phyloP scores from a whole-genome alignment of 1,140 invertebrate genomes.

The Amyelois transitella region DNA sequence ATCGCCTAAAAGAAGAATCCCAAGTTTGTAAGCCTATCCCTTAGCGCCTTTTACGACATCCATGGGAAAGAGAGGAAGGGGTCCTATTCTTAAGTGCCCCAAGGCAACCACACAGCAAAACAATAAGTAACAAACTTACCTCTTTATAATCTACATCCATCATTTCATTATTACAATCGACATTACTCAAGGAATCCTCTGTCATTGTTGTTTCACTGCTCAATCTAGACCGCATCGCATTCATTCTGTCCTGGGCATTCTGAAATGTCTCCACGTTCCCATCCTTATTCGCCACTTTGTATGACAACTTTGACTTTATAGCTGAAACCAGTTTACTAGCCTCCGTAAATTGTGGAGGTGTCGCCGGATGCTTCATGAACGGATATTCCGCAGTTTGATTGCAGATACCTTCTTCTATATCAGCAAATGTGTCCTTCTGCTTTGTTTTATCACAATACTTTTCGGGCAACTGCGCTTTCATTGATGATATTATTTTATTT shows the following conservation, averaged over 20 bases:
- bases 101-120: neutral
- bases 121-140: conserved; percentile 27
- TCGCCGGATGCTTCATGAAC: conserved; percentile 53
- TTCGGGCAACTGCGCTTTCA: conserved; percentile 63
- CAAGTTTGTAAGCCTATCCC: too few relatives aligned
- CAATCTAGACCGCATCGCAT: conserved; percentile 29
- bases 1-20: too few relatives aligned
- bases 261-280: conserved; percentile 25
- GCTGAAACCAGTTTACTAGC: conserved; percentile 59
- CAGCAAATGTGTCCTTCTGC: conserved; percentile 61
- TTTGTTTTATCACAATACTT: conserved; percentile 49
- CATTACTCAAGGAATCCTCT: conserved; percentile 16
- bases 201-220: conserved; percentile 25
- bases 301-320: conserved; percentile 56
- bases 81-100: too few relatives aligned
- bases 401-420: conserved; percentile 60
- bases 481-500: conserved; percentile 65
- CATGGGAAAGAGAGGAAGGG: too few relatives aligned
- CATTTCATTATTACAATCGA: conserved; percentile 25
- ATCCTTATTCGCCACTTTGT: conserved; percentile 35
- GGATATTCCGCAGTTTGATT: conserved; percentile 56
- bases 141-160: conserved; percentile 56
- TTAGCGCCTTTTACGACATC: too few relatives aligned
- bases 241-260: conserved; percentile 42
- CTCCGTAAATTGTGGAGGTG: conserved; percentile 63